Base-by-base conservation (phyloP, 2,888 invertebrate genomes). In the Mesorhabditis belari region DNA sequence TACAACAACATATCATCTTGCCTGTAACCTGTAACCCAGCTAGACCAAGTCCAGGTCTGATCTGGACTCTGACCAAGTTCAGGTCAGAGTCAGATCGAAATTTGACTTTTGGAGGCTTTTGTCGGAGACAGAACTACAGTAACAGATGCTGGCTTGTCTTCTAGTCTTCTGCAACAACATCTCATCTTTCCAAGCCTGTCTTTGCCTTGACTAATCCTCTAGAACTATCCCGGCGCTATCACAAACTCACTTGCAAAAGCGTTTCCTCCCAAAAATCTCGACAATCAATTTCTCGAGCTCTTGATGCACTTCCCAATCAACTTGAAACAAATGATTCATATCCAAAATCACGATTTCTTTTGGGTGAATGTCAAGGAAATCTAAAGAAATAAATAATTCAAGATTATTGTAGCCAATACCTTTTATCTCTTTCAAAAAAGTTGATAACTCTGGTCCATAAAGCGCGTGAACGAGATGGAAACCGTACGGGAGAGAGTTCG, bases 291-390 rank as follows among this genome's bases (percentile, higher is more conserved):
- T n/a, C 44, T 35, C 44, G 12, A 35, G 2, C 44, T 35, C 44
- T 1, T 35, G 12, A 27, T 55, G 55, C 23, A 9, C 23, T 24
- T 17, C 9, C 17, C 49, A 26, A 17, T 58, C 9, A 54, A 66
- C 60, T 58, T 63, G 58, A 55, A 62, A 67, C 17, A 65, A 24
- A 29, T 69, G 69, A 23, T 69, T 69, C 24, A 67, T 49, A 23
- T 69, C 69, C n/a, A 69, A 25, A 27, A 69, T 50, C 6, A 69
- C 64, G 9, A 67, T 52, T 35, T 65, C 65, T 49, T 27, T 26
- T 1, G 52, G 55, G 28, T 65, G 55, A 27, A 55, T 23, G 24
- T 65, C 63, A 49, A 69, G 58, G 44, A 69, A 69, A 4, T 44
- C 29, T 17, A 25, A 49, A 28, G 12, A 35, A 35, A 25, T 25